Conservation (phyloP, 2,797 vertebrate genomes). For the Acrocephalus scirpaceus region DNA sequence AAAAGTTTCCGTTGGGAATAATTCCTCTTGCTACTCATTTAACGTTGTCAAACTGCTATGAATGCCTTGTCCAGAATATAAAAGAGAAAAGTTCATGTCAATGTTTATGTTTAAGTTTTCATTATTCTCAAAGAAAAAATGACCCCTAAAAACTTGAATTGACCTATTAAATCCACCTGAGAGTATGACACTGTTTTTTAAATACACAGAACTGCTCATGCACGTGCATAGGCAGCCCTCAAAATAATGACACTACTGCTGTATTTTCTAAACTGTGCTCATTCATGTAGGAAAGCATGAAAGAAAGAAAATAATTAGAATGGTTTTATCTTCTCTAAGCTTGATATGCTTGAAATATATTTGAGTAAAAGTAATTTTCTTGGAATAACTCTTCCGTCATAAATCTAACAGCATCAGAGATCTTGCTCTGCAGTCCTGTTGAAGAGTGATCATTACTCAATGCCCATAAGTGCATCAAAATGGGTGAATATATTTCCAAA, state of each 20-base stretch:
- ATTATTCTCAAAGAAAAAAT: background rate
- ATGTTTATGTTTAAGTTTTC: background rate
- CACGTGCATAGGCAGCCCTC: background rate
- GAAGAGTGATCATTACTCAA: background rate
- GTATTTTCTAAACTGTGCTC: background rate
- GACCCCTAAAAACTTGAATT: background rate
- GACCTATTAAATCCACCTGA: background rate
- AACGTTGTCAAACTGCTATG: background rate
- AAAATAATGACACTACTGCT: background rate
- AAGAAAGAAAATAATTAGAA: background rate
- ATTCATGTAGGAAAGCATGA: background rate
- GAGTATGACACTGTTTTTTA: background rate
- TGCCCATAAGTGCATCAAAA: background rate
- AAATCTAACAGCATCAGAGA: background rate
- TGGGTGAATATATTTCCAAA: background rate
- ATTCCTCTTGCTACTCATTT: background rate
- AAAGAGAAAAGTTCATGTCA: background rate
- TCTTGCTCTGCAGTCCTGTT: background rate
- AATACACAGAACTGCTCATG: background rate
- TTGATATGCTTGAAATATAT: background rate
- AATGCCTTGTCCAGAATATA: background rate
- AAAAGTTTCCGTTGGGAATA: background rate
- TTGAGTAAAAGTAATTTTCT: background rate
- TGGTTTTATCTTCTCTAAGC: background rate
- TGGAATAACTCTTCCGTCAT: background rate